Base-by-base conservation (phyloP, 2,113 vertebrate genomes). In the Vidua chalybeata region DNA sequence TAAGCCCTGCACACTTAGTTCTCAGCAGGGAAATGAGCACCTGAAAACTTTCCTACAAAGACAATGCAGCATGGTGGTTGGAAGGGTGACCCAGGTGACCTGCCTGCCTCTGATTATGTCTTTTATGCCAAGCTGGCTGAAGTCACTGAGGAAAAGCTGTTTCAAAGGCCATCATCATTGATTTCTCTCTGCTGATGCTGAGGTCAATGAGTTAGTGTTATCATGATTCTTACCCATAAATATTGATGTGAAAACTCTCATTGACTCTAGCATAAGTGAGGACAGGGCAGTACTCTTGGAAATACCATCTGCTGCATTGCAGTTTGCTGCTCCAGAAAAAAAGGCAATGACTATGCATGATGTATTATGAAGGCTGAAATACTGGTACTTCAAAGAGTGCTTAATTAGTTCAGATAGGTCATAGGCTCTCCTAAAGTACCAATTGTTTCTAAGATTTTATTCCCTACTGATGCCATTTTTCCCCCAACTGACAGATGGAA, bases 391-490 rank as follows among this genome's bases (percentile, higher is more conserved):
- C 73, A 77, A 93, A 86, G 48, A 67, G 49, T 4, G 1, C 49
- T 81, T 78, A 86, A 92, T 87, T 89, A 76, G 66, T 93, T 93
- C 87, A 83, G 35, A 84, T 59, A 73, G 87, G 59, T 64, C 58
- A 87, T 11, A 64, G 39, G 54, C 56, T 27, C 13, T 68, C 71
- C 62, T n/a, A 69, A 94, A 80, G 6, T 49, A 79, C n/a, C 63
- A 83, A 2, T 30, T 90, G 54, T 48, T 89, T 35, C 51, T 37
- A 59, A 77, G 33, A 23, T 63, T 93, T 93, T 59, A 69, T 83
- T 56, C 51, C 59, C 46, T 35, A 13, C 23, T 61, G 41, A 85
- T 76, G 21, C 23, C 3, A 52, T 2, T 69, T 82, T 82, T 27
- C 4, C n/a, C 52, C 23, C 59, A 75, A 0, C 5, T 86, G 55